Evolutionary conservation across 2,113 vertebrate species (phyloP).

Genomic region (Pelodiscus sinensis): DNA sequence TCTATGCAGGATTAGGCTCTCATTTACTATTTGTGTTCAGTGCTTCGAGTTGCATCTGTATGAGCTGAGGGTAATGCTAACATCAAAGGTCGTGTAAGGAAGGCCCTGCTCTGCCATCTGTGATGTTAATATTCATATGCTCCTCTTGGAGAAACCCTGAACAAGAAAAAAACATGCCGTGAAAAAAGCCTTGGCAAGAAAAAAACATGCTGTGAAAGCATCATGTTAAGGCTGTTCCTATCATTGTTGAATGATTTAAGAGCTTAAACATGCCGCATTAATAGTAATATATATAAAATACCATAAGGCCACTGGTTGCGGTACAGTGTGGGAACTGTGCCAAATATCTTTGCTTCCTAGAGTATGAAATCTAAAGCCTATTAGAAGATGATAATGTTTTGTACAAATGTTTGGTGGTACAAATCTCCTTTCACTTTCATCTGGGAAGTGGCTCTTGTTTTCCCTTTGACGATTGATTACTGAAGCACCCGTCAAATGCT

Average conservation of each 20-base stretch:
- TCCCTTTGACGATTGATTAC: background rate
- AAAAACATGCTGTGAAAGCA: background rate
- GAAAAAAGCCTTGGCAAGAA: background rate
- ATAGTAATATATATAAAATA: background rate
- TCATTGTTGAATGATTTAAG: background rate
- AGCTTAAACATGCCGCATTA: background rate
- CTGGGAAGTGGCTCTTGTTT: background rate
- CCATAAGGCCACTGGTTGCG: background rate
- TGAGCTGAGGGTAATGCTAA: background rate
- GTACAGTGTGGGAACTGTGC: background rate
- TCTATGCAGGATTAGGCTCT: background rate
- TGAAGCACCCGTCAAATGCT: background rate
- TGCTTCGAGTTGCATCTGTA: background rate
- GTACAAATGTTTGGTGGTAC: background rate
- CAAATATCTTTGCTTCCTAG: background rate
- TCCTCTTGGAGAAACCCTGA: background rate
- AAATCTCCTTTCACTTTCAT: background rate
- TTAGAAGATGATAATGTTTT: background rate
- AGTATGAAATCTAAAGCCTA: background rate
- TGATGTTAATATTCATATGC: background rate
- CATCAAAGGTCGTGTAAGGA: background rate
- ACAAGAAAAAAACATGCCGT: background rate
- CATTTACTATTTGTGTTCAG: constrained; percentile 1
- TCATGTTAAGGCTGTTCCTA: background rate
- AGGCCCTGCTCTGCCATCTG: background rate